Evolutionary conservation across 1,140 invertebrate species (phyloP).

Genomic region (Dinoponera quadriceps): DNA sequence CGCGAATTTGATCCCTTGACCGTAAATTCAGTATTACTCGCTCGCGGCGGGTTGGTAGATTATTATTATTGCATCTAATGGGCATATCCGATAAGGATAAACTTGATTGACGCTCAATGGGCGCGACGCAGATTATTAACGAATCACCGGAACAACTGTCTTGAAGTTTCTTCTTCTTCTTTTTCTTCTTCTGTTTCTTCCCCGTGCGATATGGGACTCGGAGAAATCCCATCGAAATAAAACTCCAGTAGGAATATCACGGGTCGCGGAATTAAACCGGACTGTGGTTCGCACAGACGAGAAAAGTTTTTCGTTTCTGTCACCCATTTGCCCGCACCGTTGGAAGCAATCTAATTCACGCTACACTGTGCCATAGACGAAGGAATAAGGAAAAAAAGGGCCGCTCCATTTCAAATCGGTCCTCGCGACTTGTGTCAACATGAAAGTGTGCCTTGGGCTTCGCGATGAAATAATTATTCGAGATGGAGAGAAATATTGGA

Average conservation of each 20-base stretch:
- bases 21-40: constrained; percentile 6
- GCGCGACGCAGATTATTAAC: neutral
- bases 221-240: constrained; percentile 25
- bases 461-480: neutral
- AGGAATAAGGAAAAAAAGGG: constrained; percentile 2
- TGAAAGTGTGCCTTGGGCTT: neutral
- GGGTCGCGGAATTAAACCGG: constrained; percentile 5
- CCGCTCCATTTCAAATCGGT: neutral
- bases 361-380: neutral
- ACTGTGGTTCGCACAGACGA: neutral
- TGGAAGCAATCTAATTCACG: constrained; percentile 38
- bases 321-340: constrained; percentile 3
- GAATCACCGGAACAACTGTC: neutral
- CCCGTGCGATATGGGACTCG: neutral
- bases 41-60: neutral
- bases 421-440: neutral
- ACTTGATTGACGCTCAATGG: constrained; percentile 21
- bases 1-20: neutral
- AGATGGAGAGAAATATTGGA: constrained; percentile 14
- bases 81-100: neutral
- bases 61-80: neutral
- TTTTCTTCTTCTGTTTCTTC: too few species aligned
- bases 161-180: neutral
- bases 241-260: neutral
- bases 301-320: constrained; percentile 35